Evolutionary conservation across 1,140 invertebrate genomes (phyloP).

Genomic region (Diabrotica undecimpunctata): DNA sequence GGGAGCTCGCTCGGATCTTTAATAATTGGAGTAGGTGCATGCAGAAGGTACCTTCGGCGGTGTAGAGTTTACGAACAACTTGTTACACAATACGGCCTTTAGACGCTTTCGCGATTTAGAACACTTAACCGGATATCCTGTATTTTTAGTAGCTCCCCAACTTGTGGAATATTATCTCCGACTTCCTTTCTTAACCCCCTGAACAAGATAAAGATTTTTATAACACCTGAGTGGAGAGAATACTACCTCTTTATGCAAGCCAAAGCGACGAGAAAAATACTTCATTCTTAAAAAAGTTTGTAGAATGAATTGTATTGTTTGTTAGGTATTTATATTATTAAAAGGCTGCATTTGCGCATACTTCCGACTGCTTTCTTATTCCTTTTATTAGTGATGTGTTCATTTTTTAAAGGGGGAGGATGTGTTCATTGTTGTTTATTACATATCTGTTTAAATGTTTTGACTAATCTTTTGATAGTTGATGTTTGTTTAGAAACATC

Average conservation of each 20-base stretch:
- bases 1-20: background rate
- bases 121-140: constrained; percentile 44
- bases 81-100: constrained; percentile 33
- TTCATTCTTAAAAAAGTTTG: background rate
- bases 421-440: too few relatives aligned
- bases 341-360: background rate
- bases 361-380: background rate
- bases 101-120: constrained; percentile 27
- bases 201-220: constrained; percentile 25
- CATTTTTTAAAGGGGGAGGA: background rate
- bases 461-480: too few relatives aligned
- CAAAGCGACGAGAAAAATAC: background rate
- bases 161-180: constrained; percentile 44
- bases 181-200: constrained; percentile 38
- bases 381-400: background rate
- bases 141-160: constrained; percentile 39
- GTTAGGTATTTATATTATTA: background rate
- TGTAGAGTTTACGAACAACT: constrained; percentile 24
- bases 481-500: too few relatives aligned
- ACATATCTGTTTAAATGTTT: too few relatives aligned
- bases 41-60: background rate
- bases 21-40: background rate
- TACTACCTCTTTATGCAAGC: background rate
- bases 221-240: constrained; percentile 28
- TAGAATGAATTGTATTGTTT: background rate